A percentile compares a stretch with the other conserved stretches of the same genome.
Evolutionary conservation across 1,140 invertebrate genomes (phyloP).

Genomic region (Cephus cinctus): DNA sequence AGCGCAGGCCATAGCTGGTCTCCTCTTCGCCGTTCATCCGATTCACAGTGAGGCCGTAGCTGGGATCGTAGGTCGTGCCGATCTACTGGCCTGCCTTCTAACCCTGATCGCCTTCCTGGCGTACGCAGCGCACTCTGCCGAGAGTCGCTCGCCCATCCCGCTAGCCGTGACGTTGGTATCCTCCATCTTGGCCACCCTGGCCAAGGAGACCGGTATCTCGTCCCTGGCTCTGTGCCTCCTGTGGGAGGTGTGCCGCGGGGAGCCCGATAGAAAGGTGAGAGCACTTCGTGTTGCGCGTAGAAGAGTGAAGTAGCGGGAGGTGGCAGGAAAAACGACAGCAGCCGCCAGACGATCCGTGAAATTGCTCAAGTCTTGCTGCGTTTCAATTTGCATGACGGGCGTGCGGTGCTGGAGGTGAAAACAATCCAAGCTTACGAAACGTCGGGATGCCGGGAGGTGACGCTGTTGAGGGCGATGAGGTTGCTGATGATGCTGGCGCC

Average conservation of each 20-base stretch:
- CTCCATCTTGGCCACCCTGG: constrained; percentile 67
- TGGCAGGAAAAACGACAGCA: constrained; percentile 19
- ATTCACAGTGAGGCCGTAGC: constrained; percentile 96
- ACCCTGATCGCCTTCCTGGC: constrained; percentile 84
- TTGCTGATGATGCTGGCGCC: no score
- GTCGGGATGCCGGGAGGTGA: no score
- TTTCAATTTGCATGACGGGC: no score
- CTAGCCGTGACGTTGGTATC: constrained; percentile 45
- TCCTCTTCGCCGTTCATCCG: constrained; percentile 93
- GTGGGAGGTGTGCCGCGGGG: constrained; percentile 66
- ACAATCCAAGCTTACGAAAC: no score
- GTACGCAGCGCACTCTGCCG: constrained; percentile 64
- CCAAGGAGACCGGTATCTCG: constrained; percentile 91
- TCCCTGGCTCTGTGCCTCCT: constrained; percentile 84
- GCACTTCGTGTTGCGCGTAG: constrained; percentile 8
- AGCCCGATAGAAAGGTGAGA: constrained; percentile 31
- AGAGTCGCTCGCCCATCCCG: constrained; percentile 42
- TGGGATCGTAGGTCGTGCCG: constrained; percentile 93
- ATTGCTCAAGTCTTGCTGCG: no score
- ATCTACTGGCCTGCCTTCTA: constrained; percentile 88
- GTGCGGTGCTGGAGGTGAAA: no score
- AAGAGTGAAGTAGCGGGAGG: constrained; percentile 30
- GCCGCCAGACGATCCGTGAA: background rate
- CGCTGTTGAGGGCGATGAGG: background rate
- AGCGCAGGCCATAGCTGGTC: constrained; percentile 73